Conservation (phyloP, 2,888 invertebrate genomes). For the Crioceris asparagi region DNA sequence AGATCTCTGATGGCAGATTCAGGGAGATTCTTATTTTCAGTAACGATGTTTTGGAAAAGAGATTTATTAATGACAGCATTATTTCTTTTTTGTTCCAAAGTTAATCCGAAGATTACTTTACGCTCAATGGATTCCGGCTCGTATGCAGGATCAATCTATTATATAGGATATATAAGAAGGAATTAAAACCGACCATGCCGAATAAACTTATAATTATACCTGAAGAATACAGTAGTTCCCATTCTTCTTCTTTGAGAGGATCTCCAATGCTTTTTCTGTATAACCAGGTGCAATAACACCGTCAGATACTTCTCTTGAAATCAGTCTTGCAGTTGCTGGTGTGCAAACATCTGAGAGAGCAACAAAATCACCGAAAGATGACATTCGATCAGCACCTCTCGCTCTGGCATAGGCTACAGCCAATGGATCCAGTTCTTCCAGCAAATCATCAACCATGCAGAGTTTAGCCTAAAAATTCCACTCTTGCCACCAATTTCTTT, state of each 20-base stretch:
- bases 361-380: constrained; percentile 96
- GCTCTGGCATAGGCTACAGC: constrained; percentile 92
- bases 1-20: constrained; percentile 75
- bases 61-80: constrained; percentile 69
- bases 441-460: constrained; percentile 87
- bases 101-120: constrained; percentile 73
- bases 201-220: constrained; percentile 20
- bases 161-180: constrained; percentile 3
- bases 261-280: constrained; percentile 65
- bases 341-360: constrained; percentile 91
- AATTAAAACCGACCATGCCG: neutral
- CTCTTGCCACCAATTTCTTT: neutral
- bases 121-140: constrained; percentile 73
- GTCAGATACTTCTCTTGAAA: constrained; percentile 91
- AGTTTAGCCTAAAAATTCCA: constrained; percentile 58
- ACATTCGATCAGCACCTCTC: constrained; percentile 96
- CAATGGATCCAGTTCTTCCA: constrained; percentile 61
- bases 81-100: constrained; percentile 81
- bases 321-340: constrained; percentile 78
- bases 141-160: constrained; percentile 73
- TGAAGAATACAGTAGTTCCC: constrained; percentile 84
- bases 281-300: constrained; percentile 97
- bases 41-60: constrained; percentile 74
- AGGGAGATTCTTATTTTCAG: constrained; percentile 55
- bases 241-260: constrained; percentile 89